These are phyloP conservation scores for Gorsachius goisagi DNA, from an alignment of 2,113 vertebrate species.

Conservation along the genomic window DNA sequence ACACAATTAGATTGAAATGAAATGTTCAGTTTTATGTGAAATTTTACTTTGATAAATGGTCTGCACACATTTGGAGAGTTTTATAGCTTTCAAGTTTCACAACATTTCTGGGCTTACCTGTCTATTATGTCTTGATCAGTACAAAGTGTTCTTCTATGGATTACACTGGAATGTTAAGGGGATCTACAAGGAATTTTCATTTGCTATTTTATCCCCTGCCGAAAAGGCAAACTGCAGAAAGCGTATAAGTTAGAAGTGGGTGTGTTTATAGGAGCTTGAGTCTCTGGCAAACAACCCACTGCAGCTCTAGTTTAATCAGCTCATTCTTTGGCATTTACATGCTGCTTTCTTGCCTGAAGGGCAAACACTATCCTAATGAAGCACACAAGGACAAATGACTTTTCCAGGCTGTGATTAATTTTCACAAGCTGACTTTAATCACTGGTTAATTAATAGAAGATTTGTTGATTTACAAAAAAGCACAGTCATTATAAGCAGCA, in stretches of 20 bases:
- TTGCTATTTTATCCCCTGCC: neutral
- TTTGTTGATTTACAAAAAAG: conserved; percentile 81
- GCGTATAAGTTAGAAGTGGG: neutral
- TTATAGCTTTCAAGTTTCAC: neutral
- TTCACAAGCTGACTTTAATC: conserved; percentile 87
- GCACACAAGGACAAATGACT: conserved; percentile 80
- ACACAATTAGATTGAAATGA: neutral
- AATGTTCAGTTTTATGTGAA: neutral
- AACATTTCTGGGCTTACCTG: neutral
- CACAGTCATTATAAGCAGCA: conserved; percentile 77
- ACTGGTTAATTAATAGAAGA: conserved; percentile 90
- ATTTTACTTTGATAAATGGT: neutral
- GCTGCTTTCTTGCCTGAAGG: conserved; percentile 70
- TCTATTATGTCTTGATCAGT: neutral
- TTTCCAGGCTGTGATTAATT: conserved; percentile 84
- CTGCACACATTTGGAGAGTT: neutral
- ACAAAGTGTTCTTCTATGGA: neutral
- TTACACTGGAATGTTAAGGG: neutral
- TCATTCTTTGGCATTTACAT: conserved; percentile 69
- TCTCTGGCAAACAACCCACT: conserved; percentile 31
- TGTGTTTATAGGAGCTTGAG: neutral
- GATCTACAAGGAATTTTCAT: neutral
- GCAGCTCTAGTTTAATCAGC: conserved; percentile 55
- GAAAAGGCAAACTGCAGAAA: neutral
- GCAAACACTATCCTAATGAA: conserved; percentile 73